phyloP scores from a whole-genome alignment of 2,888 invertebrate genomes.

The Listrodromus nycthemerus region DNA sequence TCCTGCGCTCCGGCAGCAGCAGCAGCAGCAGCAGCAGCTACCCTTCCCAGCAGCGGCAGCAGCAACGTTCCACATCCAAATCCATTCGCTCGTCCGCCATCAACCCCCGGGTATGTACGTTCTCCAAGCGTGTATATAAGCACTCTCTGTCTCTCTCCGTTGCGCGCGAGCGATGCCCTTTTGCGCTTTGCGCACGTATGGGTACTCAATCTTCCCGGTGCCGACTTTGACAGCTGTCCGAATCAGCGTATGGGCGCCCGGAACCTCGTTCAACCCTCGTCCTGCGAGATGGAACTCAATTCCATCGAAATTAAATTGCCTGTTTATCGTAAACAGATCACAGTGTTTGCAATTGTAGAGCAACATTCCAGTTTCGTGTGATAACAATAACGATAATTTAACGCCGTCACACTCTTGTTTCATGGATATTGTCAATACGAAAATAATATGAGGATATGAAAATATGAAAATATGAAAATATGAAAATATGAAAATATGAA shows the following conservation, averaged over 20 bases:
- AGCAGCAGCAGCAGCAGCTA: constrained; percentile 48
- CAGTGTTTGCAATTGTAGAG: background rate
- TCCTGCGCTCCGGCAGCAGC: constrained; percentile 64
- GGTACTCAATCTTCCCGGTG: constrained; percentile 78
- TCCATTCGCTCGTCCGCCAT: constrained; percentile 76
- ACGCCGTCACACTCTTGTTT: background rate
- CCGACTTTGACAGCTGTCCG: constrained; percentile 81
- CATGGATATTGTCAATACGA: background rate
- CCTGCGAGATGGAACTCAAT: constrained; percentile 45
- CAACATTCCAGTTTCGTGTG: background rate
- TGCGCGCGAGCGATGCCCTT: constrained; percentile 73
- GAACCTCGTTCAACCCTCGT: constrained; percentile 49
- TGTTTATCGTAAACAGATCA: background rate
- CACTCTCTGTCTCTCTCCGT: constrained; percentile 51
- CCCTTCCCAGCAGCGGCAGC: constrained; percentile 61
- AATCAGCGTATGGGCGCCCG: constrained; percentile 71
- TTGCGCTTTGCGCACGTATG: constrained; percentile 78
- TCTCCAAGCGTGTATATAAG: constrained; percentile 40
- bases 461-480: too few species aligned
- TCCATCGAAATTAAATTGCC: constrained; percentile 40
- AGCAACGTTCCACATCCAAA: constrained; percentile 77
- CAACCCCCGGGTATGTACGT: constrained; percentile 70
- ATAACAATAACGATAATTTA: background rate
- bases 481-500: too few species aligned
- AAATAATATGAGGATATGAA: background rate